Conservation (phyloP, 2,888 invertebrate species). For the Lysandra bellargus region DNA sequence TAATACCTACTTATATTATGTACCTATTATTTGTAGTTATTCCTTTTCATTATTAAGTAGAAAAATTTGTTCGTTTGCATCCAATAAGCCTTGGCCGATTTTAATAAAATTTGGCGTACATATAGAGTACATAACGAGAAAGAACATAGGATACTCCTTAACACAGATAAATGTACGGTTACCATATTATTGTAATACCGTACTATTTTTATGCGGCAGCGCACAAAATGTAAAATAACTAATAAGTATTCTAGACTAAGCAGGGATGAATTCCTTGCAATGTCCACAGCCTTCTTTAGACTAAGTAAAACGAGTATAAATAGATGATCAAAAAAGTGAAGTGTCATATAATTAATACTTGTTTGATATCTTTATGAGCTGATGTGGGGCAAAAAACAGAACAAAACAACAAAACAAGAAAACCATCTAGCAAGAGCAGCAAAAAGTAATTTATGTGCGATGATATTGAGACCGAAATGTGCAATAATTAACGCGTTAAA, state of each 20-base stretch:
- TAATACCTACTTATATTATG: too few species aligned
- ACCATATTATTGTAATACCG: too few species aligned
- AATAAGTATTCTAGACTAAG: neutral
- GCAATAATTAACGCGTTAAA: constrained; percentile 12
- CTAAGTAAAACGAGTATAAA: neutral
- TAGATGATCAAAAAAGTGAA: neutral
- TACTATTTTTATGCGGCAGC: too few species aligned
- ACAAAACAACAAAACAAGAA: neutral
- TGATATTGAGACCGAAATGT: constrained; percentile 4
- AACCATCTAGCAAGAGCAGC: constrained; percentile 1
- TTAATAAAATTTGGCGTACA: too few species aligned
- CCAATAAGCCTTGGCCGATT: too few species aligned
- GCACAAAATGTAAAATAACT: too few species aligned
- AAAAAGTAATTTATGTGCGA: neutral
- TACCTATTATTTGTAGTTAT: too few species aligned
- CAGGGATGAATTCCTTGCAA: neutral
- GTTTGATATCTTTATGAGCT: constrained; percentile 18
- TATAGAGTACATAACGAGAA: too few species aligned
- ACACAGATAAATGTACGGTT: too few species aligned
- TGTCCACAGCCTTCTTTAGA: neutral
- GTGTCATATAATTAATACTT: constrained; percentile 16
- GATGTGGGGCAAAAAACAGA: neutral
- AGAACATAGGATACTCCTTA: too few species aligned
- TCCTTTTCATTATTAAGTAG: too few species aligned
- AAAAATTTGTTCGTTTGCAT: too few species aligned